Conservation (phyloP, 2,797 vertebrate genomes). For the Mastacembelus armatus region DNA sequence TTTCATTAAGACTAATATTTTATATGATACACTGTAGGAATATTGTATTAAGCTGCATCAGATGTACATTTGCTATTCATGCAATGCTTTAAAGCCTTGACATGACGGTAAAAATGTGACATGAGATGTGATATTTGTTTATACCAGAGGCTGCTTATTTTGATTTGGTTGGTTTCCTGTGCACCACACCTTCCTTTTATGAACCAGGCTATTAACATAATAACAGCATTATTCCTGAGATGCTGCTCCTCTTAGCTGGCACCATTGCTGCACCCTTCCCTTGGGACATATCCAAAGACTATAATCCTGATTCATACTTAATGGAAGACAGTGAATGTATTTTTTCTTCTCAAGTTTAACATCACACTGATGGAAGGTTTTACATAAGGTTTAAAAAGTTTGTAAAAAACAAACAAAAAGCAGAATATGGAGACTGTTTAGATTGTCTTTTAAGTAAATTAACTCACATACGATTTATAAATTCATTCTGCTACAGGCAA, state of each 20-base stretch:
- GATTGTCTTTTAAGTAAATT: too few relatives aligned
- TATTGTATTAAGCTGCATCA: neutral
- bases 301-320: neutral
- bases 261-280: neutral
- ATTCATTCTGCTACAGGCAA: too few relatives aligned
- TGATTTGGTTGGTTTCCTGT: conserved; percentile 12
- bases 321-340: neutral
- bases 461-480: too few relatives aligned
- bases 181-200: conserved; percentile 39
- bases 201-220: conserved; percentile 40
- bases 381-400: too few relatives aligned
- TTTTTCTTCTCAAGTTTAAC: neutral
- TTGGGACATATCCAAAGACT: neutral
- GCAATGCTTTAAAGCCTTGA: neutral
- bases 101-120: neutral
- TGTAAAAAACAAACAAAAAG: too few relatives aligned
- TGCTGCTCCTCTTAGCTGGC: neutral
- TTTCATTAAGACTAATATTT: neutral
- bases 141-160: conserved; percentile 5
- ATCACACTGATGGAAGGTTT: neutral
- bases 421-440: too few relatives aligned
- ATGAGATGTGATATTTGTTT: conserved; percentile 1
- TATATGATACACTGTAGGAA: neutral
- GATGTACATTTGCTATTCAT: neutral
- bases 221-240: conserved; percentile 25